Percentiles rank a stretch among this genome's conserved stretches.
Evolutionary conservation across 1,140 invertebrate species (phyloP).

Genomic region (Drosophila micromelanica): DNA sequence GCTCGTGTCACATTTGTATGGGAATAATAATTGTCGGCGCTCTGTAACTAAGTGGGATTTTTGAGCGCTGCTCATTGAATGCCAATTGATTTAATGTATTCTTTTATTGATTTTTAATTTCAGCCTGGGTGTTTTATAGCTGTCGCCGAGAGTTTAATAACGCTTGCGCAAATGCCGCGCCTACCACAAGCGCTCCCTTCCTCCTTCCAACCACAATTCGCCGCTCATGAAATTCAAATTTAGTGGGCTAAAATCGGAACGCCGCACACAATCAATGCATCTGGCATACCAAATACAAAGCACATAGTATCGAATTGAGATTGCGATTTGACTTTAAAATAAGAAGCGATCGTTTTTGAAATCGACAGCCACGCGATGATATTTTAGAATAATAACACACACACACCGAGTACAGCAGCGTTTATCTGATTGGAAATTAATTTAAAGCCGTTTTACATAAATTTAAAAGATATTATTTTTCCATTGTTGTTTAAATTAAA

Average conservation of each 20-base stretch:
- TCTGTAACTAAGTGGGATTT: slow-evolving; percentile 22
- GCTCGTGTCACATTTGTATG: slow-evolving; percentile 36
- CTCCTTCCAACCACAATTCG: too few relatives aligned
- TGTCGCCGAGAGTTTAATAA: slow-evolving; percentile 54
- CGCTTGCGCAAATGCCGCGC: slow-evolving; percentile 45
- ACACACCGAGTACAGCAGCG: neutral
- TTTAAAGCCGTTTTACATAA: too few relatives aligned
- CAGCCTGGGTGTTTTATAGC: slow-evolving; percentile 62
- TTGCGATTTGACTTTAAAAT: slow-evolving; percentile 50
- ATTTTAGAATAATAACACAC: slow-evolving; percentile 14
- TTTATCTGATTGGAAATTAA: neutral
- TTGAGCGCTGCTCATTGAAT: slow-evolving; percentile 19
- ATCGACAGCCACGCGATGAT: slow-evolving; percentile 7
- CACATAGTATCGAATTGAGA: slow-evolving; percentile 8
- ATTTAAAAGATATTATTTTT: too few relatives aligned
- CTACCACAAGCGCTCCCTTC: too few relatives aligned
- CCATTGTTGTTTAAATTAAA: too few relatives aligned
- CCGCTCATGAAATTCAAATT: slow-evolving; percentile 65
- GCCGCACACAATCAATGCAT: slow-evolving; percentile 36
- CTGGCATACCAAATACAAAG: slow-evolving; percentile 36
- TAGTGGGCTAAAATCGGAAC: slow-evolving; percentile 21
- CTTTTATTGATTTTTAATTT: slow-evolving; percentile 81
- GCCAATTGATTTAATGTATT: slow-evolving; percentile 38
- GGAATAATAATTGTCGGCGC: slow-evolving; percentile 7
- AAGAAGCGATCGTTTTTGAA: slow-evolving; percentile 20